phyloP scores from a whole-genome alignment of 2,113 vertebrate species.

The Tamias sibiricus region DNA sequence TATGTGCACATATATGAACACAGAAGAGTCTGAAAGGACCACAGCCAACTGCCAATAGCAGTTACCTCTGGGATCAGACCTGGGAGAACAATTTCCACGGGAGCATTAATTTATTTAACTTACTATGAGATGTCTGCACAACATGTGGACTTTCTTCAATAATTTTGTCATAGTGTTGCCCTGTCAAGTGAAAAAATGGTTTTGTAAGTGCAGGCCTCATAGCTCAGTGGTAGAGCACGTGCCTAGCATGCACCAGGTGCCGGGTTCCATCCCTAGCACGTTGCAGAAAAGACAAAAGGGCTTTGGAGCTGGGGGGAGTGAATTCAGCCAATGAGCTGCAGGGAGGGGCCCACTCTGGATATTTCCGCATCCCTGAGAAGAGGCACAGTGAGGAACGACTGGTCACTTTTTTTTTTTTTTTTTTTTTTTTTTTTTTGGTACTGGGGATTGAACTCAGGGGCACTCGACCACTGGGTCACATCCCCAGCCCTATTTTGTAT shows the following conservation, averaged over 20 bases:
- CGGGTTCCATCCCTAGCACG: neutral
- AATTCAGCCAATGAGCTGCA: neutral
- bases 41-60: neutral
- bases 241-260: no score
- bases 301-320: neutral
- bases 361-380: neutral
- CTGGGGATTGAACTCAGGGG: no score
- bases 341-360: neutral
- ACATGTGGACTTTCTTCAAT: neutral
- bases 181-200: neutral
- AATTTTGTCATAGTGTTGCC: neutral
- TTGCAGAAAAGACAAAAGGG: neutral
- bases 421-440: no score
- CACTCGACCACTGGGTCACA: no score
- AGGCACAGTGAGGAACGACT: neutral
- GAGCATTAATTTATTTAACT: neutral
- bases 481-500: no score
- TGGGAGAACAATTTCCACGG: neutral
- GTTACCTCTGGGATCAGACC: neutral
- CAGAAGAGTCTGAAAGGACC: neutral
- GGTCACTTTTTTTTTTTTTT: no score
- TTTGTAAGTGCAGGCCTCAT: neutral
- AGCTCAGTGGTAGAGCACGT: neutral
- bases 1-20: neutral
- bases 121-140: neutral